Percentiles rank a stretch among this genome's conserved stretches.
Conservation (phyloP, 2,797 vertebrate genomes). For the Coranthus polyacanthus region DNA sequence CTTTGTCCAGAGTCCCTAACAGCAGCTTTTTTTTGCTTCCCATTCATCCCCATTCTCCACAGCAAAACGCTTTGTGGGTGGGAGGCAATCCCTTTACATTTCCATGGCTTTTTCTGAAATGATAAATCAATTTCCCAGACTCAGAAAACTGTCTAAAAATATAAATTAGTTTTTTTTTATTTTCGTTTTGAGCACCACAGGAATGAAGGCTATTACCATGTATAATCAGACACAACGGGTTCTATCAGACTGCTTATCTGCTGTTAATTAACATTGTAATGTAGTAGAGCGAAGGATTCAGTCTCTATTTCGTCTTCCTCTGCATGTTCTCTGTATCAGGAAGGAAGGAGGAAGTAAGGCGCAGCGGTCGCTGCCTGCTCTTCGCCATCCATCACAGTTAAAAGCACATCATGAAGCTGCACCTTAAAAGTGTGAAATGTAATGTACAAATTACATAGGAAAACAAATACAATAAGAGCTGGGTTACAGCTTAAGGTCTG, state of each 20-base stretch:
- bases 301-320: slow-evolving; percentile 9
- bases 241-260: slow-evolving; percentile 61
- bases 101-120: slow-evolving; percentile 31
- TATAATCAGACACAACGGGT: slow-evolving; percentile 44
- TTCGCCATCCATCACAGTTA: slow-evolving; percentile 18
- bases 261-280: slow-evolving; percentile 68
- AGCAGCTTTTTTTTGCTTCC: slow-evolving; percentile 7
- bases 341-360: too few relatives aligned
- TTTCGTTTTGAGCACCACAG: slow-evolving; percentile 29
- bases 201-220: slow-evolving; percentile 47
- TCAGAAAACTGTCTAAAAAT: slow-evolving; percentile 41
- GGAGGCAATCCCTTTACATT: slow-evolving; percentile 33
- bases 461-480: neutral
- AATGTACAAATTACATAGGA: too few relatives aligned
- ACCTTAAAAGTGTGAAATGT: neutral
- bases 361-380: neutral
- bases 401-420: slow-evolving; percentile 4
- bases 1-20: slow-evolving; percentile 20
- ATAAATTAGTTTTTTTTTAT: slow-evolving; percentile 37
- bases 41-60: slow-evolving; percentile 18
- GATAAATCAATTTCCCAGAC: slow-evolving; percentile 53
- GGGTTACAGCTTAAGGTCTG: neutral
- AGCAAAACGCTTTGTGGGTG: slow-evolving; percentile 21
- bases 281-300: slow-evolving; percentile 27
- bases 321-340: slow-evolving; percentile 12